phyloP scores from a whole-genome alignment of 2,113 vertebrate genomes.

The Megaptera novaeangliae region DNA sequence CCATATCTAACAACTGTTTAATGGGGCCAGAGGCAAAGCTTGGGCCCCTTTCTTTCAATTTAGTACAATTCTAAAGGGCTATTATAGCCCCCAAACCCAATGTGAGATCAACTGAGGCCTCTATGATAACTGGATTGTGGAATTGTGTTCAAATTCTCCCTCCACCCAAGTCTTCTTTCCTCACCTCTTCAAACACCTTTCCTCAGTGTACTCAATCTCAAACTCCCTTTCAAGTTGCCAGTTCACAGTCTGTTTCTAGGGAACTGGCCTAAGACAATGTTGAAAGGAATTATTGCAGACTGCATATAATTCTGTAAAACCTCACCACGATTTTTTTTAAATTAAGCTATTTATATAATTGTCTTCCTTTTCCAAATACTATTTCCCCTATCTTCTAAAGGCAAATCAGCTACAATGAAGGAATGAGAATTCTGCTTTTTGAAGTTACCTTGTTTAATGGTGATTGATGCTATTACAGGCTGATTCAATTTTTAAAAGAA shows the following conservation, averaged over 20 bases:
- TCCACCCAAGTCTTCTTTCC: neutral
- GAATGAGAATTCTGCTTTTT: neutral
- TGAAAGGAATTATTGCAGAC: neutral
- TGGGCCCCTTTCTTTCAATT: neutral
- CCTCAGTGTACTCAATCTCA: neutral
- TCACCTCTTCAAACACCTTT: neutral
- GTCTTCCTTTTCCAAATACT: neutral
- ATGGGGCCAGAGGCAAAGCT: neutral
- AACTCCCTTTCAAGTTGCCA: fast-evolving
- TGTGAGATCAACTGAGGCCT: neutral
- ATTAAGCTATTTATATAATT: neutral
- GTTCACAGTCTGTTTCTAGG: neutral
- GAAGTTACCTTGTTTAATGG: neutral
- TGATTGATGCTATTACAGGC: neutral
- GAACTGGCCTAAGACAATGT: neutral
- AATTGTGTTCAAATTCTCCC: neutral
- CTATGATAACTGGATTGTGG: neutral
- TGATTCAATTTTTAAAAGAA: neutral
- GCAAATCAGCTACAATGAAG: neutral
- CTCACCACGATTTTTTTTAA: neutral
- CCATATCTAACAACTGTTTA: neutral
- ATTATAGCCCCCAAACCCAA: fast-evolving
- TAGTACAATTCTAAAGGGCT: neutral
- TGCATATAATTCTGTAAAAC: neutral
- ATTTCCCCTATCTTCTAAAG: neutral